Base-by-base conservation (phyloP, 37 sponge, comb jelly and placozoan genomes). In the Chondrilla cf. caribensis region DNA sequence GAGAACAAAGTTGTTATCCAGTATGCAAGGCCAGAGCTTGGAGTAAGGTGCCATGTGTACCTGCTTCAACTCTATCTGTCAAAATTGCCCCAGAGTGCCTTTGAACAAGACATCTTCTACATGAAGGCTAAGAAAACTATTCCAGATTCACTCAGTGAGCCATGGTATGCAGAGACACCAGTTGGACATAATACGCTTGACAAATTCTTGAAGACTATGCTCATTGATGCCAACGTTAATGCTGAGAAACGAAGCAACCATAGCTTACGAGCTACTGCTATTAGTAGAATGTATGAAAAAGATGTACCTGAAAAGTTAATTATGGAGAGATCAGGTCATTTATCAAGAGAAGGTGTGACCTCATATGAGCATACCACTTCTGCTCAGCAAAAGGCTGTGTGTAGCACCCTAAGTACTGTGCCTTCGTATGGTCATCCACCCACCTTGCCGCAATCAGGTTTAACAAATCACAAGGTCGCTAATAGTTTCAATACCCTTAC, bases 191-290 rank as follows among this genome's bases (percentile, higher is more conserved):
- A 84, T 40, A 59, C 62, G 19, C 68, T 84, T 26, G 31, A 42
- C 18, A 40, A 17, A 19, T 37, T 40, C 24, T 51, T 84, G 65
- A 78, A 78, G 35, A 32, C 38, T 37, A 84, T 84, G 36, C 26
- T 84, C 21, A 32, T 41, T 55, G 35, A 54, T n/a, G 79, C 67
- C 39, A 42, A 33, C 25, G 32, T 84, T 21, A 9, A 37, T 24
- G 40, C 60, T 73, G 60, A 70, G 51, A 72, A 25, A 35, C 38
- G 65, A 42, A 83, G 77, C 58, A 84, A 78, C 37, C 85, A 84
- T 64, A 84, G 79, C 66, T 60, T 84, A 31, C 78, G 65, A 0
- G 78, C 85, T 42, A 78, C 85, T 38, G 85, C 68, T 42, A 84
- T 84, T 18, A 78, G 35, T 26, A 60, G 84, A 15, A 33, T 84